Conservation (phyloP, 2,113 vertebrate genomes). For the Ivindomyrus marchei region DNA sequence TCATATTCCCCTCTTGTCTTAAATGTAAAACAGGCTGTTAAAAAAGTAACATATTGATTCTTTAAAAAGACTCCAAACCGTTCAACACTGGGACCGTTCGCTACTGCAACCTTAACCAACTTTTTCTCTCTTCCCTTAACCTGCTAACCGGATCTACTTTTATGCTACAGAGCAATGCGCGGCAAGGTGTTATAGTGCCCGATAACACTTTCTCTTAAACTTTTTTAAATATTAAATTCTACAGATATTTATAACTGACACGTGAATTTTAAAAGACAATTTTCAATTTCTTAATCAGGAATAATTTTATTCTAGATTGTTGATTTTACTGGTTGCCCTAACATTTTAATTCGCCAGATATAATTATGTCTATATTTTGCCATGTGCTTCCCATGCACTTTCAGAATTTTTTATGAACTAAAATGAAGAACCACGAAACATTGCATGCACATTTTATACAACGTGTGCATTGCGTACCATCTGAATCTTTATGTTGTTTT, state of each 20-base stretch:
- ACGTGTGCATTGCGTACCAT: not conserved
- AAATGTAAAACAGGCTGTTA: conserved; percentile 13
- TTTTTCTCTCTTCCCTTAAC: conserved; percentile 55
- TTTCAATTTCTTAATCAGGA: not conserved
- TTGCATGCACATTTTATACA: not conserved
- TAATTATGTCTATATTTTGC: not conserved
- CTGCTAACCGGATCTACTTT: conserved; percentile 46
- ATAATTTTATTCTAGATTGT: not conserved
- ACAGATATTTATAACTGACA: not conserved
- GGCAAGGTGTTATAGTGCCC: conserved; percentile 7
- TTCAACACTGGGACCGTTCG: conserved; percentile 49
- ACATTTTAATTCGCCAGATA: not conserved
- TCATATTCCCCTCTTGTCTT: conserved; percentile 46
- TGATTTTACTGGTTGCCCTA: not conserved
- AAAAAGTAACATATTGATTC: conserved; percentile 17
- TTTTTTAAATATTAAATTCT: not conserved
- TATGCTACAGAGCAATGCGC: conserved; percentile 24
- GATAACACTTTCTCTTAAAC: not conserved
- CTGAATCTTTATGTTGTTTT: not conserved
- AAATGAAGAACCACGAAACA: not conserved
- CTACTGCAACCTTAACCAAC: conserved; percentile 54
- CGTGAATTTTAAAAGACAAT: not conserved
- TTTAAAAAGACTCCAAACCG: conserved; percentile 35
- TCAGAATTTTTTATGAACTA: not conserved
- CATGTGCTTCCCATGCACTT: not conserved